Evolutionary conservation across 2,113 vertebrate genomes (phyloP).

Genomic region (Zosterops japonicus): DNA sequence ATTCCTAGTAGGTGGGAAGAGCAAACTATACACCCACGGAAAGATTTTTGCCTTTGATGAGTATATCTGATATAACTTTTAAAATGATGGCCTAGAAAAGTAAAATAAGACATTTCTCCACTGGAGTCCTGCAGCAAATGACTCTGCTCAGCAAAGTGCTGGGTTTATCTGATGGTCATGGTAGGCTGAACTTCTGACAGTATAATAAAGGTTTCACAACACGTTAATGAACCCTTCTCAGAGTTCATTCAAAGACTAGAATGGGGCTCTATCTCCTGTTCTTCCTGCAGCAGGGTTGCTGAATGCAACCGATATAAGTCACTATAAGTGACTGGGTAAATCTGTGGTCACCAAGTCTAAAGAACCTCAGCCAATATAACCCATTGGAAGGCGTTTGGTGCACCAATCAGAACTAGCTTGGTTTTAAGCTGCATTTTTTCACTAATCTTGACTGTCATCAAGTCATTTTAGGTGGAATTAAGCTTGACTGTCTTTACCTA

Average conservation of each 20-base stretch:
- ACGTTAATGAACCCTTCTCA: background rate
- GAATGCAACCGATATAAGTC: no score
- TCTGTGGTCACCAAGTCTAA: fast-evolving
- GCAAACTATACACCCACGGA: background rate
- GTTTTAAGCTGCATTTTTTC: background rate
- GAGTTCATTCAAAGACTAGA: background rate
- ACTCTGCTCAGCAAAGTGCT: background rate
- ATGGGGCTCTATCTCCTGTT: background rate
- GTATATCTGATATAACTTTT: background rate
- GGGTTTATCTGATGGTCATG: background rate
- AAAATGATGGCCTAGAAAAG: background rate
- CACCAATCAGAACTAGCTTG: background rate
- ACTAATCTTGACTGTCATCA: background rate
- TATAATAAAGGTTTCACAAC: background rate
- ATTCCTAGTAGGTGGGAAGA: background rate
- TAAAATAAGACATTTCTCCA: background rate
- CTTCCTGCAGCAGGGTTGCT: background rate
- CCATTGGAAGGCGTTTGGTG: background rate
- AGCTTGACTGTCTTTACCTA: background rate
- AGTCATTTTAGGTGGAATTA: background rate
- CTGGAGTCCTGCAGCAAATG: background rate
- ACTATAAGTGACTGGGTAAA: background rate
- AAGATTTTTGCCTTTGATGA: background rate
- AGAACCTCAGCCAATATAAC: background rate
- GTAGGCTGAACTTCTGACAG: background rate